Base-by-base conservation (phyloP, 1,140 invertebrate genomes). In the Pseudobourletiella spinata region DNA sequence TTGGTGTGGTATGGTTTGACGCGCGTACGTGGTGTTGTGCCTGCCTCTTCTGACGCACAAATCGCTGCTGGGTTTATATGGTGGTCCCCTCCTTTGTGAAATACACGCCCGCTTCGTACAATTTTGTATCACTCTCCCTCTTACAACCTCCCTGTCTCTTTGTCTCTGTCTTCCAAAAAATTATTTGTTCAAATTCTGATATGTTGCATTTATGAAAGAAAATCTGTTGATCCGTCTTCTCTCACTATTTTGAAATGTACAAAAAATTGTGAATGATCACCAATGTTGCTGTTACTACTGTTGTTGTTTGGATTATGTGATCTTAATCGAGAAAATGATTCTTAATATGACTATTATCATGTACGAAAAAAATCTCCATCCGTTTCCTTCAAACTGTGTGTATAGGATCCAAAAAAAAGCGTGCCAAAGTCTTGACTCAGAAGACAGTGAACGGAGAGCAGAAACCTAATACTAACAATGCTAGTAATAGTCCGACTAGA, bases 1-100 rank as follows among this genome's bases (percentile, higher is more conserved):
- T 20, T 46, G 44, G 44, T 46, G 44, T 46, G 44, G 44, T 46
- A n/a, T 39, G 35, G 35, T 39, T 39, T n/a, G n/a, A n/a, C n/a
- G n/a, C n/a, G n/a, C n/a, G n/a, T 39, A 39, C 8, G 4, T 6
- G 44, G 44, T 46, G 44, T 14, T 46, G 18, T 6, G 8, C n/a
- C n/a, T 3, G 24, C n/a, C 6, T 18, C n/a, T 22, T 20, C 43
- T 20, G n/a, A 46, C 43, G 35, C n/a, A 11, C n/a, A 8, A n/a
- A 39, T 39, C n/a, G 8, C n/a, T n/a, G 35, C n/a, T 46, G 43
- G 43, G 43, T 18, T 8, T 46, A 8, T 16, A 8, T 46, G 43
- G n/a, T 46, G 43, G 43, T 46, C 43, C 43, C 35, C n/a, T 46
- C 18, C 18, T 18, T 46, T 46, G 32, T 11, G 8, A 39, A 39